A percentile compares a stretch with the other conserved stretches of the same genome.
phyloP scores from a whole-genome alignment of 2,113 vertebrate species.

The Nothoprocta pentlandii region DNA sequence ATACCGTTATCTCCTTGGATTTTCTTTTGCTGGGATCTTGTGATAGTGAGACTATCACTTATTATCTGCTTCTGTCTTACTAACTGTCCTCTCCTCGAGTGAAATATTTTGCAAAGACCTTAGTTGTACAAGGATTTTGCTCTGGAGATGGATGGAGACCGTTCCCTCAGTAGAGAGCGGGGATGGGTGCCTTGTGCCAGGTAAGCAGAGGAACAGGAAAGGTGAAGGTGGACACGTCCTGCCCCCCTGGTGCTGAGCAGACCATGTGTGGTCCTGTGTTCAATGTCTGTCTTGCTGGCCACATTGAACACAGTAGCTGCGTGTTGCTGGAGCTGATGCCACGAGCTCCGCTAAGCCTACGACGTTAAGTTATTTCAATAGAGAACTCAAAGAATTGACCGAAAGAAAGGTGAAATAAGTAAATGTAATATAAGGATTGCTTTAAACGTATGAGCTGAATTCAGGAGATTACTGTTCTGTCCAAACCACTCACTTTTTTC shows the following conservation, averaged over 20 bases:
- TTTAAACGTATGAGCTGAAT: background rate
- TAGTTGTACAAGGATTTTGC: background rate
- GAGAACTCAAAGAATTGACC: background rate
- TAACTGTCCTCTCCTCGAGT: background rate
- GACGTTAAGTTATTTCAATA: background rate
- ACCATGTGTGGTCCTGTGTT: too few relatives aligned
- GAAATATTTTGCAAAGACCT: background rate
- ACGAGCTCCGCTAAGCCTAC: background rate
- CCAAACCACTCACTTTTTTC: background rate
- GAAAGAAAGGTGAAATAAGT: background rate
- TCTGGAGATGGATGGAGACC: fast-evolving
- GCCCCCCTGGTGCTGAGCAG: background rate
- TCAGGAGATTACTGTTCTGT: background rate
- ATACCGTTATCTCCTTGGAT: background rate
- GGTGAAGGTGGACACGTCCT: too few relatives aligned
- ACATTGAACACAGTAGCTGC: background rate
- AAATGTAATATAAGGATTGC: background rate
- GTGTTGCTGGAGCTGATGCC: background rate
- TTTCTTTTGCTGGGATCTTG: background rate
- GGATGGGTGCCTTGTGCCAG: too few relatives aligned
- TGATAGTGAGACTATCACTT: fast-evolving
- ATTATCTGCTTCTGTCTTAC: background rate
- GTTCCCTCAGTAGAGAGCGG: background rate
- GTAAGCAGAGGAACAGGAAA: too few relatives aligned
- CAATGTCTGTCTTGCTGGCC: background rate